Conservation (phyloP, 2,888 invertebrate species). For the Epinotia brunnichana region DNA sequence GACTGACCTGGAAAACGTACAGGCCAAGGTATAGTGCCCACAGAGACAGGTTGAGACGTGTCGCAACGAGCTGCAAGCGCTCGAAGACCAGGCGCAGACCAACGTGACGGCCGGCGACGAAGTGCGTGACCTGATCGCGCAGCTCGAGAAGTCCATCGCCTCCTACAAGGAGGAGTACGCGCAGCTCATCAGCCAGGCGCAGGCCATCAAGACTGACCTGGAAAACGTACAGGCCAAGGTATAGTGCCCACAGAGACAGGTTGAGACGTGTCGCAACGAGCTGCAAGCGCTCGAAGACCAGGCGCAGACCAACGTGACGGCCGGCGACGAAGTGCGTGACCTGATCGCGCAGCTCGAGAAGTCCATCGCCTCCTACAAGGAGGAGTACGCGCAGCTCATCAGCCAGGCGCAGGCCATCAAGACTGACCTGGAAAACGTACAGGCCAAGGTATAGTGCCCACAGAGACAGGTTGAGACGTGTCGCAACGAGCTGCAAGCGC, state of each 20-base stretch:
- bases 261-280: slow-evolving; percentile 98
- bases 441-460: slow-evolving; percentile 89
- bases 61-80: slow-evolving; percentile 95
- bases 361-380: slow-evolving; percentile 98
- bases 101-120: slow-evolving; percentile 97
- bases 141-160: slow-evolving; percentile 97
- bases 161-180: slow-evolving; percentile 99
- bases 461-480: slow-evolving; percentile 98
- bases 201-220: slow-evolving; percentile 98
- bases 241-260: slow-evolving; percentile 88
- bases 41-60: slow-evolving; percentile 98
- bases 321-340: slow-evolving; percentile 96
- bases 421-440: slow-evolving; percentile 97
- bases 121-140: slow-evolving; percentile 93
- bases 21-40: slow-evolving; percentile 89
- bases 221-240: slow-evolving; percentile 99
- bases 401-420: slow-evolving; percentile 99
- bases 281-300: slow-evolving; percentile 94
- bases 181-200: slow-evolving; percentile 98
- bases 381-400: slow-evolving; percentile 99
- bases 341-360: slow-evolving; percentile 95
- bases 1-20: slow-evolving; percentile 97
- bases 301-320: slow-evolving; percentile 95
- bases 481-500: slow-evolving; percentile 95
- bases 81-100: slow-evolving; percentile 96